Base-by-base conservation (phyloP, 2,113 vertebrate species). In the Leuciscus idus region DNA sequence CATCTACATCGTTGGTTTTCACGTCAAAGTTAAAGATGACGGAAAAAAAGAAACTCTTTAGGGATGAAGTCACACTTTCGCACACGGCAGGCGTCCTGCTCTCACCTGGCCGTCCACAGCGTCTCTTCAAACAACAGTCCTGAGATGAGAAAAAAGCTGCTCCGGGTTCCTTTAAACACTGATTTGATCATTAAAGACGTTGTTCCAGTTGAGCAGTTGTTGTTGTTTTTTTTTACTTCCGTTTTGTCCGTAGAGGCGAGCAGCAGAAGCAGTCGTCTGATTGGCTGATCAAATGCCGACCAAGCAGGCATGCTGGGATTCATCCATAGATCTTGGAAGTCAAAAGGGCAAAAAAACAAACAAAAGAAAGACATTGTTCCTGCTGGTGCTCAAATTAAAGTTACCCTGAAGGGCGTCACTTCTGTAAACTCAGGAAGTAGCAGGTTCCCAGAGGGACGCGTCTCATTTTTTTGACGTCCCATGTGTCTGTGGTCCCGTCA, bases 311-410 rank as follows among this genome's bases (percentile, higher is more conserved):
- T 90, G 93, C 93, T 90, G 64, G 68, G 81, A 86, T 79, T 77
- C 78, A 85, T 86, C 52, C 62, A 39, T 36, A 68, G 6, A 87
- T 90, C 10, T 66, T 59, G 57, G 28, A 77, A 84, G 61, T 87
- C 74, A 70, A 78, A 80, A 39, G 19, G n/a, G 74, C 78, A 9
- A 55, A 78, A 28, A 50, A 43, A 50, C 21, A 73, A 57, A 75
- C 12, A 90, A 88, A 52, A 26, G 26, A 81, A 91, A 88, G 89
- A 90, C 87, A 91, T 88, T 85, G 91, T 92, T 95, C 93, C 95
- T 95, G 95, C 95, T 96, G 95, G 95, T 96, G 94, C 93, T 94
- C 83, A 86, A 88, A 87, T 87, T 88, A 70, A 90, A 88, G 87
- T 91, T 74, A 89, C 86, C 89, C 81, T 81, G 75, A 78, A 78